Base-by-base conservation (phyloP, 2,113 vertebrate species). In the Tragulus kanchil region DNA sequence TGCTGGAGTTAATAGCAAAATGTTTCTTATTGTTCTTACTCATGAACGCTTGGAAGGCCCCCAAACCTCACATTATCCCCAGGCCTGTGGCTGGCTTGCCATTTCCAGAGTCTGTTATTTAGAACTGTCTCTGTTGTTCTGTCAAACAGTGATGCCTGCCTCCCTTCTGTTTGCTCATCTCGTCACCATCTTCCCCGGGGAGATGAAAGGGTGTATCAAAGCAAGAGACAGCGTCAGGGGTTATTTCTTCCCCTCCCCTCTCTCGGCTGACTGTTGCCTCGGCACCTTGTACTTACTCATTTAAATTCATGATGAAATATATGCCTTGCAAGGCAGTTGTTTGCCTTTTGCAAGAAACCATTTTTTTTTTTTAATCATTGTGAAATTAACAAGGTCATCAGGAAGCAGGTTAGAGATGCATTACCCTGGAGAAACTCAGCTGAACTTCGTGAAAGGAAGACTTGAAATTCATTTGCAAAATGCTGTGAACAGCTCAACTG, bases 191-290 rank as follows among this genome's bases (percentile, higher is more conserved):
- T 96, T 90, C 85, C 97, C 96, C 88, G 89, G 96, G 93, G 96
- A 98, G 89, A 87, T 93, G 94, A 1, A 91, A 98, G 97, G 98
- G 98, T 69, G 93, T 98, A 98, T 98, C 97, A 98, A 98, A 98
- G 97, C 58, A 94, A 97, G 87, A 97, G 96, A 96, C 89, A 97
- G 97, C 19, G 17, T 96, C 95, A 61, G 61, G 93, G 94, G 84
- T 95, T 96, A 16, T 92, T 96, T 97, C 89, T 96, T 8, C 67
- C 75, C 92, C n/a, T 93, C 93, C 89, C 62, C 3, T 6, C 90
- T 6, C 90, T 96, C 58, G 42, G 85, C 52, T 96, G 98, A 96
- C 92, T 89, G 61, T 85, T 83, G 73, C 71, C 96, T 95, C 81
- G 42, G 82, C 61, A 95, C 88, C 93, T 89, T 89, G 93, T 85